phyloP scores from a whole-genome alignment of 2,888 invertebrate species.

The Tupiocoris notatus region DNA sequence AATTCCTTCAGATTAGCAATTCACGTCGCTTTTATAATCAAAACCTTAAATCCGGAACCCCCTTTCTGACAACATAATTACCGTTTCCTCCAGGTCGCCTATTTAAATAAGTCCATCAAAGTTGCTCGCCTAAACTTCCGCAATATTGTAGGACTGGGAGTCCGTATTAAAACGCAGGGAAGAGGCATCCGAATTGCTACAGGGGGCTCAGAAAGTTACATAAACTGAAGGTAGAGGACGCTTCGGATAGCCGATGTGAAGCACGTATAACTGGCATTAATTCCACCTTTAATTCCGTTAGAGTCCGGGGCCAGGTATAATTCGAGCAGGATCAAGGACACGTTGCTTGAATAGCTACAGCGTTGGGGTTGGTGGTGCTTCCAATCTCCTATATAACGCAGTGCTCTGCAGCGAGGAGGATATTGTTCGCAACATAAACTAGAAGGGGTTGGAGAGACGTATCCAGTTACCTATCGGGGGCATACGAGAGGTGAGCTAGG shows the following conservation, averaged over 20 bases:
- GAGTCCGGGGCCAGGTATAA: too few species aligned
- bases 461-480: neutral
- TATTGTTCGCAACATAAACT: constrained; percentile 7
- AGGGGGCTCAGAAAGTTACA: too few species aligned
- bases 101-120: constrained; percentile 17
- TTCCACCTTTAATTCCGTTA: neutral
- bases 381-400: too few species aligned
- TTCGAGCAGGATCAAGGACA: too few species aligned
- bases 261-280: neutral
- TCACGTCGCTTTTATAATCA: constrained; percentile 22
- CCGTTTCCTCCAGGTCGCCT: neutral
- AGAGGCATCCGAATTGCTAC: too few species aligned
- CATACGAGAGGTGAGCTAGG: too few species aligned
- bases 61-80: constrained; percentile 14
- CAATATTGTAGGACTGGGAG: constrained; percentile 8
- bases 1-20: constrained; percentile 3
- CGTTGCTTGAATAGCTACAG: too few species aligned
- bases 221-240: too few species aligned
- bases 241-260: neutral
- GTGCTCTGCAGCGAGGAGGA: neutral
- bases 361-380: too few species aligned
- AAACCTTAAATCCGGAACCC: constrained; percentile 15
- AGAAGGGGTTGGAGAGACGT: neutral
- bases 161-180: constrained; percentile 1
- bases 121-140: constrained; percentile 1